Percentiles rank a stretch among this genome's conserved stretches.
Evolutionary conservation across 2,888 invertebrate species (phyloP).

Genomic region (Machimus rusticus): DNA sequence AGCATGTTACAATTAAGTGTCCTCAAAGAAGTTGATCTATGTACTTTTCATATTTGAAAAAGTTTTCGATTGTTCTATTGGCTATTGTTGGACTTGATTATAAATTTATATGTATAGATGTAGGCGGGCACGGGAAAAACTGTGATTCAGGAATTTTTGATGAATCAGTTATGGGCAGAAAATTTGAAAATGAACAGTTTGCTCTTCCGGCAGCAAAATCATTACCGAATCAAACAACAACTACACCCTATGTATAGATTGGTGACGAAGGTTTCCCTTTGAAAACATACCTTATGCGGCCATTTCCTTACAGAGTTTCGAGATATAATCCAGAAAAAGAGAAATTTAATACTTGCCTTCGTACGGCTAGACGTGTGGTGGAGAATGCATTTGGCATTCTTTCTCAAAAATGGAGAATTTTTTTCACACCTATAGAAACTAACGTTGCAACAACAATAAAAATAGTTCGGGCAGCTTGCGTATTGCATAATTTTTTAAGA

Average conservation of each 20-base stretch:
- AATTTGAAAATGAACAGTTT: not conserved
- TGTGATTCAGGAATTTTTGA: slow-evolving; percentile 1
- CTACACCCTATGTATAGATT: not conserved
- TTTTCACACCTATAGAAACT: not conserved
- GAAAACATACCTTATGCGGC: not conserved
- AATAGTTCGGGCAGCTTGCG: not conserved
- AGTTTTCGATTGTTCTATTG: slow-evolving; percentile 23
- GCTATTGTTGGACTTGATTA: slow-evolving; percentile 23
- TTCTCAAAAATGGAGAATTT: slow-evolving; percentile 21
- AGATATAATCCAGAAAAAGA: not conserved
- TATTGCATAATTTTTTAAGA: not conserved
- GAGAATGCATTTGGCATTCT: not conserved
- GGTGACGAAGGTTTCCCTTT: too few species aligned
- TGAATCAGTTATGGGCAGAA: not conserved
- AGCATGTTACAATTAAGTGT: slow-evolving; percentile 14
- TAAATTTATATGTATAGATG: not conserved
- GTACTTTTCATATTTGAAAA: slow-evolving; percentile 21
- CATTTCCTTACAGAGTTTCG: not conserved
- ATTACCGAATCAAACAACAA: not conserved
- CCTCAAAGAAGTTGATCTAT: slow-evolving; percentile 24
- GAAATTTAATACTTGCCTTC: not conserved
- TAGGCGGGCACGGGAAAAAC: not conserved
- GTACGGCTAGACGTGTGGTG: not conserved
- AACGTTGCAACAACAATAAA: not conserved
- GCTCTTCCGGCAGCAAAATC: not conserved